Evolutionary conservation across 2,113 vertebrate species (phyloP), one percentile per base, ranked within the genome.

Genomic region (Protomyctophum bolini): DNA sequence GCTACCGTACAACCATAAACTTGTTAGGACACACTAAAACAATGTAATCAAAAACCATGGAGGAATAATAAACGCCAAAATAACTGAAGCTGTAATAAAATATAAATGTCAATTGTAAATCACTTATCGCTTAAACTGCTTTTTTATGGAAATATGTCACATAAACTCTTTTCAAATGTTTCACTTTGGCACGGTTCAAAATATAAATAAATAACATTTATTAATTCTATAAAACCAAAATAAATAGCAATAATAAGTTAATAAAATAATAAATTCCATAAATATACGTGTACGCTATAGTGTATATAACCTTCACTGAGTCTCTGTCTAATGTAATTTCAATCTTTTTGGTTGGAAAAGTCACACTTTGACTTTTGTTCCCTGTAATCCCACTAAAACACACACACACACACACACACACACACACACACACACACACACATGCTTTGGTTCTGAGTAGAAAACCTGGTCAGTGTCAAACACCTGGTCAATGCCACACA

Each of bases 131-230:
- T 11, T 54, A 12, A 21, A n/a, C 52, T 57, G 45, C 6, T 3
- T 55, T 41, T 55, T 62, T 49, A 46, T 57, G 14, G 59, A 80
- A 54, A 72, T 1, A 47, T 52, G 52, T 50, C 21, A 63, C 58
- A 60, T 8, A 14, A 56, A 55, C n/a, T 6, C 28, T 33, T 8
- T 58, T 50, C 2, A 84, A n/a, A 91, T 87, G 87, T 87, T 90
- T 91, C 86, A 87, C 80, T 95, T 95, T 96, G 94, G 92, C 94
- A 94, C 91, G 91, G 90, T 94, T 89, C 90, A 87, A 94, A 87
- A 94, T 90, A 93, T 85, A 69, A 94, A 94, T 94, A 95, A 96
- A 96, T 96, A 94, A 90, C 91, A 94, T 89, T 76, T 80, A 81
- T 86, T 93, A 10, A 50, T 77, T 84, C 71, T 73, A 70, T 69